Evolutionary conservation across 2,113 vertebrate species (phyloP).

Genomic region (Prunella himalayana): DNA sequence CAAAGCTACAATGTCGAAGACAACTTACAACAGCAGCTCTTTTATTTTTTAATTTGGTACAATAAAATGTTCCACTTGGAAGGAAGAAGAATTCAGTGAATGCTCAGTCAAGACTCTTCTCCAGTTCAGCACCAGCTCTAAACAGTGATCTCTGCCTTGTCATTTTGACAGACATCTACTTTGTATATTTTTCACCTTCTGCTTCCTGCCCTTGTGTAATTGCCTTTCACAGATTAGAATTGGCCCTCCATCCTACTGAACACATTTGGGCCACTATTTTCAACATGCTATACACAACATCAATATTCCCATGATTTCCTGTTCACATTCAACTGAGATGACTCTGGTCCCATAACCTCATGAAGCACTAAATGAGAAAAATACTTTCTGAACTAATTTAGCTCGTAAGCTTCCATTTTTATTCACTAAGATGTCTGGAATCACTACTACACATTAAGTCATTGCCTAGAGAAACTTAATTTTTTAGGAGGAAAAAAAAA

Average conservation of each 20-base stretch:
- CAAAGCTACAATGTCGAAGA: background rate
- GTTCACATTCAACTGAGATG: background rate
- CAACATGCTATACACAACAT: background rate
- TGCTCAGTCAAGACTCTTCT: background rate
- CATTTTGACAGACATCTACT: background rate
- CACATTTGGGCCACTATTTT: background rate
- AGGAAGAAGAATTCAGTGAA: background rate
- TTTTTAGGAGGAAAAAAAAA: background rate
- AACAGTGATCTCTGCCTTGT: background rate
- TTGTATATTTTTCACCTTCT: background rate
- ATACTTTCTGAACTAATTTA: background rate
- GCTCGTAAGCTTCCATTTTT: background rate
- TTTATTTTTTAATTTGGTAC: background rate
- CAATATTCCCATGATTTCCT: background rate
- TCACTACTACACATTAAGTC: background rate
- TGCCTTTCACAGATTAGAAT: background rate
- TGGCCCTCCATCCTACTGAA: background rate
- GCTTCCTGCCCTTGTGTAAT: background rate
- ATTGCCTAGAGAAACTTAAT: background rate
- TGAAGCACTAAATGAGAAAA: background rate
- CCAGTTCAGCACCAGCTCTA: background rate
- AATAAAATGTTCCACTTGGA: background rate
- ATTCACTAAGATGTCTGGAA: background rate
- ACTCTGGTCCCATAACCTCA: background rate
- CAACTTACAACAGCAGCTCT: background rate